Evolutionary conservation across 2,113 vertebrate genomes (phyloP).

Genomic region (Brachyistius frenatus): DNA sequence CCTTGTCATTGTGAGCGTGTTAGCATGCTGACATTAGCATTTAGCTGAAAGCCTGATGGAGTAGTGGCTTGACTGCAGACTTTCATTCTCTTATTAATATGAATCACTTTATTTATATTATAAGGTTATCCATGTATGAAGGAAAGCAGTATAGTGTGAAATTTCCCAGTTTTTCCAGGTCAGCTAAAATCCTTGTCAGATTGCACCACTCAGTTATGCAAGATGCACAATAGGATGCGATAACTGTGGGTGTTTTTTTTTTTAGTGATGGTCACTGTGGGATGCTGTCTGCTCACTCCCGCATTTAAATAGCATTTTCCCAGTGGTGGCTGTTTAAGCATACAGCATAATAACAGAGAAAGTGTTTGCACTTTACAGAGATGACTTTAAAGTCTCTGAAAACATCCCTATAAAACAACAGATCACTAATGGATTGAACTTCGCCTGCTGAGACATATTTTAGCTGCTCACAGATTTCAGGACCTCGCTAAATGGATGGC

Average conservation of each 20-base stretch:
- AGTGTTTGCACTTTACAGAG: constrained; percentile 69
- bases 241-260: constrained; percentile 7
- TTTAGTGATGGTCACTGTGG: constrained; percentile 18
- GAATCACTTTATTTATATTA: constrained; percentile 29
- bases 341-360: constrained; percentile 46
- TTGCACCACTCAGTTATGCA: constrained; percentile 32
- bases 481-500: constrained; percentile 49
- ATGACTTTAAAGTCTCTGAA: constrained; percentile 54
- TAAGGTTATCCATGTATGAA: constrained; percentile 43
- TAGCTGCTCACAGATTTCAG: constrained; percentile 27
- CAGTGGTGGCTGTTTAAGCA: constrained; percentile 48
- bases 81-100: constrained; percentile 38
- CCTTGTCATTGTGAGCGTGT: background rate
- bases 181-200: constrained; percentile 46
- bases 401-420: constrained; percentile 68
- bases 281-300: constrained; percentile 21
- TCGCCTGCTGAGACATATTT: constrained; percentile 58
- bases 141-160: constrained; percentile 33
- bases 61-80: constrained; percentile 8
- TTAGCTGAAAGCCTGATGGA: constrained; percentile 6
- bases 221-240: constrained; percentile 21
- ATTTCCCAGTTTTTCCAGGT: constrained; percentile 46
- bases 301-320: constrained; percentile 45
- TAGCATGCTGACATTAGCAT: background rate
- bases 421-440: constrained; percentile 73